These are phyloP conservation scores for Unio pictorum DNA, from an alignment of 2,888 invertebrate genomes.

Conservation along the genomic window DNA sequence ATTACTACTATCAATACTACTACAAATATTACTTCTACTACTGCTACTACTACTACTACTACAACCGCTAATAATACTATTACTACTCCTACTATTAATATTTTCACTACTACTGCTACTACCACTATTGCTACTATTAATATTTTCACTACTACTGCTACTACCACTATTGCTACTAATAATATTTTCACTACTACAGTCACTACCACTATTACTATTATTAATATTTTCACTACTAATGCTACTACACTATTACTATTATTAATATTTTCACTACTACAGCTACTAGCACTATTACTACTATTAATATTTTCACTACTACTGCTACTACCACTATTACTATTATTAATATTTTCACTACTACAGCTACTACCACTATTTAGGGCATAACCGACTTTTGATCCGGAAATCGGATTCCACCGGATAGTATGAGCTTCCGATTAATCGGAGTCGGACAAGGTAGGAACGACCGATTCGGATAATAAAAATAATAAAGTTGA, in stretches of 20 bases:
- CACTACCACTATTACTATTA: background rate
- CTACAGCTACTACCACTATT: slow-evolving; percentile 7
- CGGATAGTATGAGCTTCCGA: too few species aligned
- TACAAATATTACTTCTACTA: background rate
- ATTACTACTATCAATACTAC: background rate
- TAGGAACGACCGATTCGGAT: too few species aligned
- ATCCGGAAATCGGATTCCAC: too few species aligned
- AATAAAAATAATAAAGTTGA: too few species aligned
- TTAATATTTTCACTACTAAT: background rate
- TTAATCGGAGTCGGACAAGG: too few species aligned
- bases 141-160: background rate
- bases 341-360: too few species aligned
- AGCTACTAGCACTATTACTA: slow-evolving; percentile 20
- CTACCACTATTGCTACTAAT: background rate
- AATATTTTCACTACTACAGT: background rate
- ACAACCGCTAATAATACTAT: background rate
- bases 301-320: slow-evolving; percentile 21
- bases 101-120: background rate
- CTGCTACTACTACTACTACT: background rate
- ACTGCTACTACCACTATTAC: slow-evolving; percentile 21
- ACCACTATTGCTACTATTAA: background rate
- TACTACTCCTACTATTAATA: slow-evolving; percentile 1
- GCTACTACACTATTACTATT: slow-evolving; percentile 1
- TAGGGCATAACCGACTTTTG: too few species aligned
- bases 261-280: background rate